These are phyloP conservation scores for Limanda limanda DNA, from an alignment of 2,113 vertebrate genomes.

Conservation along the genomic window DNA sequence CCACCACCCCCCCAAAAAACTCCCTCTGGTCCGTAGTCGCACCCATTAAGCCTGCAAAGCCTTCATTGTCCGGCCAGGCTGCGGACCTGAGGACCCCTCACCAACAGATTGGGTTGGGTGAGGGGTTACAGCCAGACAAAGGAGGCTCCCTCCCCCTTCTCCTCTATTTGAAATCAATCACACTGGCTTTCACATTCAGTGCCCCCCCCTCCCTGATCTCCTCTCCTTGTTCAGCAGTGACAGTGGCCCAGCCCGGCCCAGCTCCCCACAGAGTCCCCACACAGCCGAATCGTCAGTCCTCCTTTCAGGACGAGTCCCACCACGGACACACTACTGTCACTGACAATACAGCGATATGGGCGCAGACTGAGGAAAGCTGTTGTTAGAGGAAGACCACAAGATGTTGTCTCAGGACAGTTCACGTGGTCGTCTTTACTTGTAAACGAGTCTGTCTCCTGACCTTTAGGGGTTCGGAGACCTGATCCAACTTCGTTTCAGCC, in stretches of 20 bases:
- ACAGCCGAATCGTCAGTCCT: constrained; percentile 31
- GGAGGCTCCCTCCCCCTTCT: constrained; percentile 58
- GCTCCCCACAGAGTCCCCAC: constrained; percentile 54
- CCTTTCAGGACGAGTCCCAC: constrained; percentile 46
- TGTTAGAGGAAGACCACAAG: constrained; percentile 28
- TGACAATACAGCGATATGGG: constrained; percentile 24
- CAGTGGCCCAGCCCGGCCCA: constrained; percentile 63
- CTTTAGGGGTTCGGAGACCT: background rate
- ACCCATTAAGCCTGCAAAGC: constrained; percentile 79
- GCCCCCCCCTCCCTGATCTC: constrained; percentile 5
- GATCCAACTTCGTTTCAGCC: background rate
- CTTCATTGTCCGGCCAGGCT: constrained; percentile 78
- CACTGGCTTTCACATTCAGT: constrained; percentile 75
- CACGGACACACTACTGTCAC: constrained; percentile 43
- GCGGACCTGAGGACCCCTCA: constrained; percentile 70
- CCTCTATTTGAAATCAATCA: constrained; percentile 82
- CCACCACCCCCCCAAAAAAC: constrained; percentile 37
- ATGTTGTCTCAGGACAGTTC: constrained; percentile 1
- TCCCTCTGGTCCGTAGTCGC: constrained; percentile 72
- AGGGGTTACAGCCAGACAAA: constrained; percentile 81
- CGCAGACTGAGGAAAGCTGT: constrained; percentile 24
- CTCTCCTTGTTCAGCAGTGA: constrained; percentile 55
- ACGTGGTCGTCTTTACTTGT: background rate
- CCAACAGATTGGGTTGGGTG: constrained; percentile 77
- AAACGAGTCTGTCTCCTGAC: constrained; percentile 21